Evolutionary conservation across 2,888 invertebrate species (phyloP).

Genomic region (Pterostichus madidus): DNA sequence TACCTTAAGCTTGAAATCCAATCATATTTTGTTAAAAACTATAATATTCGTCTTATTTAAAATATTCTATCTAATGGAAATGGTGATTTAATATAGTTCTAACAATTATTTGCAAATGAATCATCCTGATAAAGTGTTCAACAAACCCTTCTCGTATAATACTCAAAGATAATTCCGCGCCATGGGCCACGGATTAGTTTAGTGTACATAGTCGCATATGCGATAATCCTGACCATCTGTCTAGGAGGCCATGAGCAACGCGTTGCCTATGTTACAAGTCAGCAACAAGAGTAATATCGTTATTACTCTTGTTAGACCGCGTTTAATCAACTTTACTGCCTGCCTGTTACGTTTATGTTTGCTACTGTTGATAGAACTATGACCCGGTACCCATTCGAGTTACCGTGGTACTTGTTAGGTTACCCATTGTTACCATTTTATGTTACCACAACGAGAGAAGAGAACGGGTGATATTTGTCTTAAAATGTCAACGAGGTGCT

Average conservation of each 20-base stretch:
- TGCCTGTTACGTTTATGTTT: constrained; percentile 23
- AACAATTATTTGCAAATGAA: too few relatives aligned
- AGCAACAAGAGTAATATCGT: constrained; percentile 49
- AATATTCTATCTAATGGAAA: too few relatives aligned
- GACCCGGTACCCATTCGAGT: constrained; percentile 17
- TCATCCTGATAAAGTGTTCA: constrained; percentile 3
- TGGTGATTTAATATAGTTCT: too few relatives aligned
- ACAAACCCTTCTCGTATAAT: constrained; percentile 9
- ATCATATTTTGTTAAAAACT: too few relatives aligned
- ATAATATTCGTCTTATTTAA: too few relatives aligned
- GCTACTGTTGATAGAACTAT: constrained; percentile 30
- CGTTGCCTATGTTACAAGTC: constrained; percentile 19
- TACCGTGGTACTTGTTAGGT: neutral
- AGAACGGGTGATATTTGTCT: neutral
- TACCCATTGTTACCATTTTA: constrained; percentile 9
- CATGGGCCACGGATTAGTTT: constrained; percentile 3
- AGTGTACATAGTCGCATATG: constrained; percentile 1
- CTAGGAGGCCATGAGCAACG: neutral
- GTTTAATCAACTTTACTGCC: constrained; percentile 51
- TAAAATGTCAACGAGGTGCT: too few relatives aligned
- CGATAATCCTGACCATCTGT: constrained; percentile 41
- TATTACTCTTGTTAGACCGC: constrained; percentile 51
- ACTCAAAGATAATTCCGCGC: neutral
- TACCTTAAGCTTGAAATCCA: too few relatives aligned
- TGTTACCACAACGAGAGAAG: neutral